Percentiles rank a stretch among this genome's conserved stretches.
Conservation (phyloP, 2,113 vertebrate species). For the Microtus richardsoni region DNA sequence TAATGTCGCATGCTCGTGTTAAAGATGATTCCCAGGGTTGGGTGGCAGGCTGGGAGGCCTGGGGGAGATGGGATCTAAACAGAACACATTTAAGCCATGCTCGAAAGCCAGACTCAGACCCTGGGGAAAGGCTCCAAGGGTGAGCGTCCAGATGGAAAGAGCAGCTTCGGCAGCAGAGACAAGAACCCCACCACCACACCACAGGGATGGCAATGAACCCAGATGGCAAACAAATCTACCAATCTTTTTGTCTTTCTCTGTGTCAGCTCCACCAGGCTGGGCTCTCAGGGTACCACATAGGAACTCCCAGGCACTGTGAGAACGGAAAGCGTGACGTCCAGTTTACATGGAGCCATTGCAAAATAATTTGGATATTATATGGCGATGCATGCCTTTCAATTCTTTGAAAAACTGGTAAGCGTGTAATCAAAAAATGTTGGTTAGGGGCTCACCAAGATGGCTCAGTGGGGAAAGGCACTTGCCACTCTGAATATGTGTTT, state of each 20-base stretch:
- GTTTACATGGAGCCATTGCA: background rate
- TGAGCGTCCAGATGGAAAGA: background rate
- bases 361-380: background rate
- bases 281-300: background rate
- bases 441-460: background rate
- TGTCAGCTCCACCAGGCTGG: background rate
- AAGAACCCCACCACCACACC: background rate
- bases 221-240: background rate
- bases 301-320: background rate
- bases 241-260: background rate
- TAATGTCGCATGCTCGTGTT: slow-evolving; percentile 1
- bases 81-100: slow-evolving; percentile 10
- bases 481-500: background rate
- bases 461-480: background rate
- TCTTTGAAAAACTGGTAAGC: background rate
- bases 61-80: background rate
- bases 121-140: slow-evolving; percentile 27
- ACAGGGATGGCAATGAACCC: background rate
- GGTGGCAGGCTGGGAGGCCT: slow-evolving; percentile 13
- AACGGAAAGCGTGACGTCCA: background rate
- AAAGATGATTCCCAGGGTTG: slow-evolving; percentile 8
- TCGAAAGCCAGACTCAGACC: background rate
- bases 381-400: background rate
- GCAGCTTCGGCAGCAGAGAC: background rate
- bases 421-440: background rate